Conservation (phyloP, 2,797 vertebrate genomes). For the Salarias fasciatus region DNA sequence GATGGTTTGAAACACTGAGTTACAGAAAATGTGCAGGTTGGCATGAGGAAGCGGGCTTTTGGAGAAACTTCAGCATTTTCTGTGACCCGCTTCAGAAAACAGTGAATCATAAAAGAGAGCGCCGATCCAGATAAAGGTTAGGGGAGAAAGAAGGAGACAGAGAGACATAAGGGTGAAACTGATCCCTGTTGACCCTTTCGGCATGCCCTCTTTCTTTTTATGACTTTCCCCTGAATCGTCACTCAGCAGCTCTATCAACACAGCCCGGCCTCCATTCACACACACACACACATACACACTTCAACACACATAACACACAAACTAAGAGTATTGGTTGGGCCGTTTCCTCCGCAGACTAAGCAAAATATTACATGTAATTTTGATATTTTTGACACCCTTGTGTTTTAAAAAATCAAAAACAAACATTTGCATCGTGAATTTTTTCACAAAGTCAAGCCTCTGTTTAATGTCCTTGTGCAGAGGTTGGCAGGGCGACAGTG, state of each 20-base stretch:
- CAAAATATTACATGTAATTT: slow-evolving; percentile 23
- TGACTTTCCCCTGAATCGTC: slow-evolving; percentile 80
- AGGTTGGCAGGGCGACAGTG: slow-evolving; percentile 55
- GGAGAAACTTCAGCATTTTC: slow-evolving; percentile 36
- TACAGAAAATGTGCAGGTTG: slow-evolving; percentile 10
- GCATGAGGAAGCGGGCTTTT: slow-evolving; percentile 10
- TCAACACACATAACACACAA: slow-evolving; percentile 26
- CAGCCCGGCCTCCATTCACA: slow-evolving; percentile 48
- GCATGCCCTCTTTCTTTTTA: slow-evolving; percentile 81
- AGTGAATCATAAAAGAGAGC: slow-evolving; percentile 43
- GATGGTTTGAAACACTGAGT: slow-evolving; percentile 55
- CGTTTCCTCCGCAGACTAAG: slow-evolving; percentile 8
- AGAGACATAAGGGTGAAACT: slow-evolving; percentile 72
- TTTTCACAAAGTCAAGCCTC: slow-evolving; percentile 5
- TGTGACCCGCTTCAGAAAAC: slow-evolving; percentile 37
- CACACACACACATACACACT: slow-evolving; percentile 30
- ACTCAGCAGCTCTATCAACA: slow-evolving; percentile 78
- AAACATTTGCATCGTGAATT: too few relatives aligned
- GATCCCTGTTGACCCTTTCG: slow-evolving; percentile 79
- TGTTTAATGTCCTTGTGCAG: slow-evolving; percentile 45
- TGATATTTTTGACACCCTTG: slow-evolving; percentile 15
- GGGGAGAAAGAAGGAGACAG: slow-evolving; percentile 35
- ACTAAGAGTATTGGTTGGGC: slow-evolving; percentile 12
- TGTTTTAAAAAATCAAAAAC: too few relatives aligned
- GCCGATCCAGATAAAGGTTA: slow-evolving; percentile 56